Conservation (phyloP, 2,888 invertebrate genomes). For the Eumacrocentrus americanus region DNA sequence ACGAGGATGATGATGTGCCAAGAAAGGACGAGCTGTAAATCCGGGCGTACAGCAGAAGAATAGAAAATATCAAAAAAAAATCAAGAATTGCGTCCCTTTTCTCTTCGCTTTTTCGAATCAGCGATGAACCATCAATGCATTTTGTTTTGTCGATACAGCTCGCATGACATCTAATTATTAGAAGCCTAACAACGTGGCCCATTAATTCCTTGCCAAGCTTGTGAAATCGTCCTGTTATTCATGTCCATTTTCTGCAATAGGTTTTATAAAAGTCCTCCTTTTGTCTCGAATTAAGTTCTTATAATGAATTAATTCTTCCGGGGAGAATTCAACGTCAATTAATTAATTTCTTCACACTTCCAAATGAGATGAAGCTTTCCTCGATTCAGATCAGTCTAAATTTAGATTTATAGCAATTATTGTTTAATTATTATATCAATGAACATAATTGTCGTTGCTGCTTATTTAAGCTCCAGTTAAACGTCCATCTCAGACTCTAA, state of each 20-base stretch:
- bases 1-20: conserved; percentile 76
- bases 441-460: background rate
- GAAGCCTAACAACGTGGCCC: too few relatives aligned
- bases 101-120: conserved; percentile 23
- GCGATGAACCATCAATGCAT: too few relatives aligned
- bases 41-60: too few relatives aligned
- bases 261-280: too few relatives aligned
- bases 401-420: conserved; percentile 5
- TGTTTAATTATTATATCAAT: background rate
- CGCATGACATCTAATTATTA: too few relatives aligned
- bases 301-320: background rate
- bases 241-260: background rate
- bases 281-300: too few relatives aligned
- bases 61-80: conserved; percentile 37
- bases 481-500: background rate
- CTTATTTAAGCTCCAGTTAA: background rate
- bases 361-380: background rate
- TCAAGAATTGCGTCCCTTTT: conserved; percentile 17
- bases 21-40: conserved; percentile 81
- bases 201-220: conserved; percentile 3
- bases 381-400: background rate
- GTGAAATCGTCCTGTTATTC: background rate
- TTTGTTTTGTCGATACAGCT: too few relatives aligned
- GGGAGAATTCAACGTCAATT: background rate
- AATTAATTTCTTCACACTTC: background rate